Evolutionary conservation across 2,888 invertebrate species (phyloP).

Genomic region (Dicyrtoma fusca): DNA sequence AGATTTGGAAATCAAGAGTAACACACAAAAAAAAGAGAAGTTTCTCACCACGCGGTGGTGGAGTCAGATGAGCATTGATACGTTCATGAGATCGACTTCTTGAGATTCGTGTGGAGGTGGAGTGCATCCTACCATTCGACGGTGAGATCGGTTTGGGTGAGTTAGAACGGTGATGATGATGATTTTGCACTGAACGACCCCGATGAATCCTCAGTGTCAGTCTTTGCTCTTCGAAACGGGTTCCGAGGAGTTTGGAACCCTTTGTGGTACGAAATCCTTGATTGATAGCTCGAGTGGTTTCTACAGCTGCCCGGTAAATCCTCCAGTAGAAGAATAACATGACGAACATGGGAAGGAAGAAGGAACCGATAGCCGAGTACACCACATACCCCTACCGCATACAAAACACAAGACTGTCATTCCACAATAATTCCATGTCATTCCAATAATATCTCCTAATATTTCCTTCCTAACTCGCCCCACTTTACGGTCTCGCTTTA

Average conservation of each 20-base stretch:
- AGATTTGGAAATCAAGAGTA: slow-evolving; percentile 17
- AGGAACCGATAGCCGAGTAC: slow-evolving; percentile 96
- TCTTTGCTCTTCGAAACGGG: slow-evolving; percentile 84
- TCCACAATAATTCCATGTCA: no score
- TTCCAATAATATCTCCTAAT: no score
- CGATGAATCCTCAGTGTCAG: slow-evolving; percentile 88
- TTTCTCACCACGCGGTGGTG: slow-evolving; percentile 50
- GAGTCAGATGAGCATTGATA: slow-evolving; percentile 55
- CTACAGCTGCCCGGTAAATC: slow-evolving; percentile 91
- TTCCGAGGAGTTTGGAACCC: slow-evolving; percentile 64
- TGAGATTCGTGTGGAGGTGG: slow-evolving; percentile 50
- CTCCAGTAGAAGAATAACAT: slow-evolving; percentile 98
- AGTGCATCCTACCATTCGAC: slow-evolving; percentile 28
- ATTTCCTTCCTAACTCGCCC: no score
- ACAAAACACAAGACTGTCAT: slow-evolving; percentile 13
- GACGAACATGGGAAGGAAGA: slow-evolving; percentile 89
- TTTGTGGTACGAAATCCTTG: slow-evolving; percentile 85
- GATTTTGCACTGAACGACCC: slow-evolving; percentile 71
- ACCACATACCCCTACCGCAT: slow-evolving; percentile 78
- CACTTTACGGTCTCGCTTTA: background rate
- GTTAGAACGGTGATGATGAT: slow-evolving; percentile 41
- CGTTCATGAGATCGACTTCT: slow-evolving; percentile 56
- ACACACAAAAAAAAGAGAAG: no score
- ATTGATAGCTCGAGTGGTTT: slow-evolving; percentile 89
- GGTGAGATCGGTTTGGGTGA: slow-evolving; percentile 42